Percentiles rank a stretch among this genome's conserved stretches.
Conservation (phyloP, 1,140 invertebrate genomes). For the Leptonema lineaticorne region DNA sequence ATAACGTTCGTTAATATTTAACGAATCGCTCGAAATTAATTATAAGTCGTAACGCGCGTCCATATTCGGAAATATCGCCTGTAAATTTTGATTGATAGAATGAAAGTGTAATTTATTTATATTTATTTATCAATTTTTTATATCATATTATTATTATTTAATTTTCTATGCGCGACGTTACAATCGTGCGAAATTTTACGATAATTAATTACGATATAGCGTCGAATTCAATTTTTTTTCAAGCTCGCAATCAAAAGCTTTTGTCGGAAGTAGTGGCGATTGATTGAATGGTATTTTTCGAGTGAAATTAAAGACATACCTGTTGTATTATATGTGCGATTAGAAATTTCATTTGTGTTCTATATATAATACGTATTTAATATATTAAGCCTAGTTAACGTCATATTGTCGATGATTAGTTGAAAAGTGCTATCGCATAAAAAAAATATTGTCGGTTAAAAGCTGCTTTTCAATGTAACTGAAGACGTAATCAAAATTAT, state of each 20-base stretch:
- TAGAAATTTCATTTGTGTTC: too few species aligned
- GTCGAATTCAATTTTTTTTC: neutral
- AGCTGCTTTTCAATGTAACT: too few species aligned
- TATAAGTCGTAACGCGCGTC: neutral
- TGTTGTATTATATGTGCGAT: too few species aligned
- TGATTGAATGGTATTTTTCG: slow-evolving; percentile 1
- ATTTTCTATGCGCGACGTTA: neutral
- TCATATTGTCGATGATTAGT: too few species aligned
- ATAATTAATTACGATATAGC: neutral
- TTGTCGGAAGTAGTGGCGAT: neutral
- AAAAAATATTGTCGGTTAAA: too few species aligned
- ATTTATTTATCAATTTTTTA: neutral
- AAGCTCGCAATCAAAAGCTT: slow-evolving; percentile 1
- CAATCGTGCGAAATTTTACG: neutral
- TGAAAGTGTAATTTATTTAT: neutral
- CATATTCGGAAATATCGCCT: neutral
- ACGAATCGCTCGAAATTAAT: neutral
- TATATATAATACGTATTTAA: too few species aligned
- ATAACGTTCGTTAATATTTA: neutral
- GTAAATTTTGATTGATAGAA: neutral
- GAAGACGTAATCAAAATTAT: too few species aligned
- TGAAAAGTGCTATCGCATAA: too few species aligned
- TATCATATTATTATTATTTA: neutral
- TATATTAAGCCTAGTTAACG: too few species aligned
- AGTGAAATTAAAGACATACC: neutral